phyloP scores from a whole-genome alignment of 2,888 invertebrate species.

The Oscheius sp. region DNA sequence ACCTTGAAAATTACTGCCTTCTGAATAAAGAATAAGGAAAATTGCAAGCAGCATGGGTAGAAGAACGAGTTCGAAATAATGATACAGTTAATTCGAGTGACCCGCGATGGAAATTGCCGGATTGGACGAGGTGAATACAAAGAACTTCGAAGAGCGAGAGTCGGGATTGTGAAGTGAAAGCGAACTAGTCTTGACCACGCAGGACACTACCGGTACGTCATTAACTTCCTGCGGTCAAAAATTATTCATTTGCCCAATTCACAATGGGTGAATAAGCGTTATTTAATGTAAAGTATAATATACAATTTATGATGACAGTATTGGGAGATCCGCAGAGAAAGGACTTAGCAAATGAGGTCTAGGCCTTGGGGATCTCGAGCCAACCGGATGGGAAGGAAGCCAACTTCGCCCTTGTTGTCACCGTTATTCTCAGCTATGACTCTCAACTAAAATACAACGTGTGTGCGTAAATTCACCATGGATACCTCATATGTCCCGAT shows the following conservation, averaged over 20 bases:
- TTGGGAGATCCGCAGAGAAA: conserved; percentile 12
- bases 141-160: conserved; percentile 28
- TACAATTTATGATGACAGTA: not conserved
- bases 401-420: conserved; percentile 64
- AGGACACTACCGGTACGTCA: conserved; percentile 15
- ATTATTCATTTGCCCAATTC: not conserved
- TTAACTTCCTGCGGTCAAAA: not conserved
- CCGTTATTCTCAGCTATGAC: conserved; percentile 63
- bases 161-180: conserved; percentile 35
- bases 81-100: conserved; percentile 36
- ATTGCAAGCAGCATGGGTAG: conserved; percentile 27
- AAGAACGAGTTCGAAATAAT: conserved; percentile 32
- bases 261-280: not conserved
- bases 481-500: conserved; percentile 59
- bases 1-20: conserved; percentile 23
- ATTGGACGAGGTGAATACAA: conserved; percentile 32
- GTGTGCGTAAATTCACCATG: too few species aligned
- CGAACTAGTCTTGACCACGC: conserved; percentile 12
- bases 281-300: not conserved
- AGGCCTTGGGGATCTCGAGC: conserved; percentile 45
- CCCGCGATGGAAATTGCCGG: conserved; percentile 32
- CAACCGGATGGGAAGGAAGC: conserved; percentile 62
- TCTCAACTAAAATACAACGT: conserved; percentile 49
- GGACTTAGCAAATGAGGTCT: conserved; percentile 34
- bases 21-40: conserved; percentile 25